Evolutionary conservation across 2,888 invertebrate genomes (phyloP), one percentile per base, ranked within the genome.

Genomic region (Agrochola lota): DNA sequence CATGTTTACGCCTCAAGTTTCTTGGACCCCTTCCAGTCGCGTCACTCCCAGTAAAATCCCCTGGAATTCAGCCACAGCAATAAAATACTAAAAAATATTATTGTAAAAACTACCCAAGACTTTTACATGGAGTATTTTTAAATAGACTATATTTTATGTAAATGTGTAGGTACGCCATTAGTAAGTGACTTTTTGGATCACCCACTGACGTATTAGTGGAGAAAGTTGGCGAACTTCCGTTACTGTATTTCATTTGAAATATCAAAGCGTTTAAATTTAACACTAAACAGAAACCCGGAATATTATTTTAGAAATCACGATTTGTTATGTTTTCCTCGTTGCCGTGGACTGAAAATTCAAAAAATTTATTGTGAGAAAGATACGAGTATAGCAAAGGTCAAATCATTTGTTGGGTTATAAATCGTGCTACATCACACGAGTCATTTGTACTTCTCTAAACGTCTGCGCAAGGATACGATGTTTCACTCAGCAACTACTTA

Each of bases 21-120:
- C 92, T 95, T 95, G 96, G 95, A 94, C 86, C 90, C 86, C 83
- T 91, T 95, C 95, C 96, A 95, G 92, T 84, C 86, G 85, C 87
- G 89, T 91, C 90, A 90, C 85, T 89, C 83, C 68, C 71, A 73
- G 80, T 89, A 88, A 93, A 93, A 94, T 92, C 90, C 80, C 70
- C 89, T 92, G 92, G 92, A 93, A 92, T 91, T 87, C 87, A 90
- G 92, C 91, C 91, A 91, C 91, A 74, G 86, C 87, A 43, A 80
- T 87, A 91, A 92, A 93, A 89, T 91, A 87, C 90, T 87, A 89
- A 91, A 92, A 85, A 89, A 91, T 90, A 90, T 88, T 85, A 81
- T 76, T 78, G 43, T 46, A 69, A 86, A 86, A 81, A 83, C 84
- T 84, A 72, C 46, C n/a, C 46, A 35, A 70, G 68, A 71, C 57